These are phyloP conservation scores for Andrena camellia DNA, from an alignment of 2,888 invertebrate genomes.

Conservation along the genomic window DNA sequence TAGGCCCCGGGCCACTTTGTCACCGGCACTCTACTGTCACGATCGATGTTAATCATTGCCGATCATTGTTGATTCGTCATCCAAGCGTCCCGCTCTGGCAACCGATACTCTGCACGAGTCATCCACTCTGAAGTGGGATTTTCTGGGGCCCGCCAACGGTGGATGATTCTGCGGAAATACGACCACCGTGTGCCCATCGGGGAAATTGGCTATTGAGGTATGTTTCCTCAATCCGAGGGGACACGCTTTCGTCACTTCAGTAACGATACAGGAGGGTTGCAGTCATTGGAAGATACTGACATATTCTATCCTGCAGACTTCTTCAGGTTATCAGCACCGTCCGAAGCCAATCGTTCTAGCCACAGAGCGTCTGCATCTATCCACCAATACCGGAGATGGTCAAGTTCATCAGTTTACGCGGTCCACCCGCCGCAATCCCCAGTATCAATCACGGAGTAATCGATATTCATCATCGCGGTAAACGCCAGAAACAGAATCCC, in stretches of 20 bases:
- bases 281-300: no score
- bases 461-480: slow-evolving; percentile 18
- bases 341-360: no score
- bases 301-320: no score
- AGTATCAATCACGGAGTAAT: slow-evolving; percentile 24
- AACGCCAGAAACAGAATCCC: slow-evolving; percentile 1
- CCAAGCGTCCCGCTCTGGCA: slow-evolving; percentile 33
- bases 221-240: no score
- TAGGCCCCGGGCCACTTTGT: slow-evolving; percentile 76
- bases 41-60: slow-evolving; percentile 62
- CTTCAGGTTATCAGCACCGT: no score
- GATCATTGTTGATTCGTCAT: slow-evolving; percentile 77
- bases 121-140: slow-evolving; percentile 5
- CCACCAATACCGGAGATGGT: no score
- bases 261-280: no score
- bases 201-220: no score
- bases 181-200: not conserved
- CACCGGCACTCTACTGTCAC: slow-evolving; percentile 69
- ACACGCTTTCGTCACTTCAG: no score
- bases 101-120: slow-evolving; percentile 37
- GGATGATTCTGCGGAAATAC: slow-evolving; percentile 38
- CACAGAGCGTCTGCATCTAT: no score
- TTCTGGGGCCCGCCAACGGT: slow-evolving; percentile 4
- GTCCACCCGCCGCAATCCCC: not conserved
- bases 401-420: not conserved